Percentiles rank a stretch among this genome's conserved stretches.
phyloP scores from a whole-genome alignment of 2,113 vertebrate species.

The Pseudorhombus dupliciocellatus region DNA sequence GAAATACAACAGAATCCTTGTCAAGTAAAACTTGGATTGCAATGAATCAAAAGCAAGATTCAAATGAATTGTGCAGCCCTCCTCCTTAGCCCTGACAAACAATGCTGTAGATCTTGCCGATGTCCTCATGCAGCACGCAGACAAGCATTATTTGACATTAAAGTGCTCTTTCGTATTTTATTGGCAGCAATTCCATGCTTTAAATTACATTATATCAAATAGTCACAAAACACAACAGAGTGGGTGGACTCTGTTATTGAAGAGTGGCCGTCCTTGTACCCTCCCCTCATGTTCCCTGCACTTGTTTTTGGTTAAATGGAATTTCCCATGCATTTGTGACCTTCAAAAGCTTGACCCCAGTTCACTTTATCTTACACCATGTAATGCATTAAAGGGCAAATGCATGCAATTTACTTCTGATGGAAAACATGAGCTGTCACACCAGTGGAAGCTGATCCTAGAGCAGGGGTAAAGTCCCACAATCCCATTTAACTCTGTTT shows the following conservation, averaged over 20 bases:
- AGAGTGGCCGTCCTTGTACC: slow-evolving; percentile 18
- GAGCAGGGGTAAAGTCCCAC: slow-evolving; percentile 19
- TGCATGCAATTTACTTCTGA: slow-evolving; percentile 51
- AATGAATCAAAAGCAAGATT: not conserved
- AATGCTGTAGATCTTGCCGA: slow-evolving; percentile 12
- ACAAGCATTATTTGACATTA: slow-evolving; percentile 11
- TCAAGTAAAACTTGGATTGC: not conserved
- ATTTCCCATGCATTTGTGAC: slow-evolving; percentile 61
- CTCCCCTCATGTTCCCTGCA: slow-evolving; percentile 16
- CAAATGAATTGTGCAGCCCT: not conserved
- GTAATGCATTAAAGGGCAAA: slow-evolving; percentile 68
- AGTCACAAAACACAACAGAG: slow-evolving; percentile 38
- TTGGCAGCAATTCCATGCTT: slow-evolving; percentile 21
- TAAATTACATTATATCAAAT: slow-evolving; percentile 17
- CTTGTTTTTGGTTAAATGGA: slow-evolving; percentile 45
- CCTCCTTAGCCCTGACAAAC: not conserved
- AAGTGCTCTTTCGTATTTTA: slow-evolving; percentile 4
- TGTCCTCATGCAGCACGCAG: slow-evolving; percentile 17
- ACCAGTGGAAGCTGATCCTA: slow-evolving; percentile 11
- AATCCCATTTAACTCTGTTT: slow-evolving; percentile 41
- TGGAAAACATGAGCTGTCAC: slow-evolving; percentile 50
- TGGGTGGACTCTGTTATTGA: slow-evolving; percentile 51
- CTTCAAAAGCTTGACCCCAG: slow-evolving; percentile 48
- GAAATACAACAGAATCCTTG: slow-evolving; percentile 15
- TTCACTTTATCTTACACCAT: slow-evolving; percentile 56